phyloP scores from a whole-genome alignment of 2,888 invertebrate genomes.

The Xestia sexstrigata region DNA sequence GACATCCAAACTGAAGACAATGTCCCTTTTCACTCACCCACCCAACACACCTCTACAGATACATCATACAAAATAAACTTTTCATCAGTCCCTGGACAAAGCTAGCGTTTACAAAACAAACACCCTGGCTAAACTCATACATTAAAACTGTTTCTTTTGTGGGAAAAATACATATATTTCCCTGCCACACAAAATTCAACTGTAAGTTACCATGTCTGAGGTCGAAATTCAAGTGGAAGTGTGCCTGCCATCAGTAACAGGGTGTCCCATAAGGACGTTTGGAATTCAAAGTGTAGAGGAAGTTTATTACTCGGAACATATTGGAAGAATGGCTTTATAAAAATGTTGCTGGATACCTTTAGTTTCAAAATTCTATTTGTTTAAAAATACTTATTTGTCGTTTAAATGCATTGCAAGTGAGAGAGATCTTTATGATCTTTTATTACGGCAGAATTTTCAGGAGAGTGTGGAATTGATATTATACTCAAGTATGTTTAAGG shows the following conservation, averaged over 20 bases:
- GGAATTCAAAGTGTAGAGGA: slow-evolving; percentile 76
- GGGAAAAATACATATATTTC: slow-evolving; percentile 42
- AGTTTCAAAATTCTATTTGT: slow-evolving; percentile 24
- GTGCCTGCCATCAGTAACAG: slow-evolving; percentile 59
- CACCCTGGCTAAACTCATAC: slow-evolving; percentile 57
- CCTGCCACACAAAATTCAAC: slow-evolving; percentile 12
- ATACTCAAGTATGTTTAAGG: not conserved
- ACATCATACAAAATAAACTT: slow-evolving; percentile 44
- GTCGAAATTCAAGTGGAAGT: not conserved
- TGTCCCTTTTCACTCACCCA: slow-evolving; percentile 7
- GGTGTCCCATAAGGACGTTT: slow-evolving; percentile 75
- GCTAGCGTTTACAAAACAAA: slow-evolving; percentile 60
- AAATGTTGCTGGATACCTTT: slow-evolving; percentile 48
- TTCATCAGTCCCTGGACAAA: slow-evolving; percentile 49
- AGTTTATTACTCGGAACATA: slow-evolving; percentile 82
- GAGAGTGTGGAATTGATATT: not conserved
- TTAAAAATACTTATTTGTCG: slow-evolving; percentile 11
- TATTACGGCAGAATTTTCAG: not conserved
- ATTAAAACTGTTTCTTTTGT: slow-evolving; percentile 66
- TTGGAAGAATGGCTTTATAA: slow-evolving; percentile 73
- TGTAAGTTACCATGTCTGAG: rapidly evolving
- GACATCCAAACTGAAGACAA: not conserved
- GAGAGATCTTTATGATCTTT: not conserved
- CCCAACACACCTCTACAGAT: not conserved
- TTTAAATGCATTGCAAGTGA: slow-evolving; percentile 24